Evolutionary conservation across 2,797 vertebrate genomes (phyloP).

Genomic region (Antrozous pallidus): DNA sequence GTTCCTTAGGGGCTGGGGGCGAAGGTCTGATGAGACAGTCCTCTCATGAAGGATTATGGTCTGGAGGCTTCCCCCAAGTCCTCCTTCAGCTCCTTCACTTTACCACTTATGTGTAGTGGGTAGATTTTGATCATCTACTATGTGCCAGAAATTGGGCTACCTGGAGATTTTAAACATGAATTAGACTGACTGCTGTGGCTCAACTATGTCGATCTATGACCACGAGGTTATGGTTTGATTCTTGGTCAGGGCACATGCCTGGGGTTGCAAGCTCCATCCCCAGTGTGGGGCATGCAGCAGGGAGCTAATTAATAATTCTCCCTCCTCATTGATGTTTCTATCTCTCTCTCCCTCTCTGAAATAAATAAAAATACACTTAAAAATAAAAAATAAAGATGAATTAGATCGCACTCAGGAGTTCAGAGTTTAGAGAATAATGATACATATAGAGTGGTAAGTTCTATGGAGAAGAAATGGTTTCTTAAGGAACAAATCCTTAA

Average conservation of each 20-base stretch:
- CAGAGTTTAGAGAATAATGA: not conserved
- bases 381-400: not conserved
- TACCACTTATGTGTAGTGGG: not conserved
- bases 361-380: too few species aligned
- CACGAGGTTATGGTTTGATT: too few species aligned
- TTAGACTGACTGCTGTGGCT: too few species aligned
- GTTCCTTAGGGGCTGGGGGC: not conserved
- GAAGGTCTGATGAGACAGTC: not conserved
- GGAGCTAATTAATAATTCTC: too few species aligned
- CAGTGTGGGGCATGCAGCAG: too few species aligned
- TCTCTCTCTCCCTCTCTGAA: too few species aligned
- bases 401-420: not conserved
- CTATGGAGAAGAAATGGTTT: accelerated
- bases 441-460: not conserved
- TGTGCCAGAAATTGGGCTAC: not conserved
- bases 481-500: not conserved
- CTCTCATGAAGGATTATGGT: not conserved
- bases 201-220: too few species aligned
- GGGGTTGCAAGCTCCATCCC: too few species aligned
- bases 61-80: not conserved
- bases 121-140: not conserved
- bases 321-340: too few species aligned
- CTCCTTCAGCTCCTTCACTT: not conserved
- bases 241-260: too few species aligned
- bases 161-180: not conserved